phyloP scores from a whole-genome alignment of 2,888 invertebrate genomes.

The Dysmachus trigonus region DNA sequence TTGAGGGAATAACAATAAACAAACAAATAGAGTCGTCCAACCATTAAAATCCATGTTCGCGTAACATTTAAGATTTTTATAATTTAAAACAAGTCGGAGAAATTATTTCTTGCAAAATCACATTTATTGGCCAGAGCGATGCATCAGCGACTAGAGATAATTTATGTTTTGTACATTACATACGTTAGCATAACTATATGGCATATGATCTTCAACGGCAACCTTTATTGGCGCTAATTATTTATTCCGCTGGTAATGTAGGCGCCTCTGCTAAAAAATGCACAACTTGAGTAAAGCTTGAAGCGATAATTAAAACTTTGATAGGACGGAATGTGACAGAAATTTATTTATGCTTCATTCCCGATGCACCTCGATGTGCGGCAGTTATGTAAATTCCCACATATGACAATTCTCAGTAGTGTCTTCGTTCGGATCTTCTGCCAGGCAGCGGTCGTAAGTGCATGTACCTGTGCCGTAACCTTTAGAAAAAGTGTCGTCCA shows the following conservation, averaged over 20 bases:
- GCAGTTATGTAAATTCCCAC: background rate
- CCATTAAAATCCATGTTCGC: background rate
- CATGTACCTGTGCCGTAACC: background rate
- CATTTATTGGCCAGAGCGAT: background rate
- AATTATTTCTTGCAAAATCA: background rate
- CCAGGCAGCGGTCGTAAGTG: background rate
- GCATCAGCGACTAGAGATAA: background rate
- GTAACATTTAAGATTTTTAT: background rate
- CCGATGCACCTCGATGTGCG: background rate
- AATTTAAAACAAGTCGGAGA: background rate
- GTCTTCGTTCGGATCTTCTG: background rate
- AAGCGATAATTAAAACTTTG: background rate
- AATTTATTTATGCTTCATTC: background rate
- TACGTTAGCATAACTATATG: background rate
- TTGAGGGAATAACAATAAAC: too few species aligned
- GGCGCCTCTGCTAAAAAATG: background rate
- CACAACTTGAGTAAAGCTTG: background rate
- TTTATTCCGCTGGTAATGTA: background rate
- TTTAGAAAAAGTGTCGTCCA: background rate
- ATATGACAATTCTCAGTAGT: background rate
- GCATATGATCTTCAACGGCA: background rate
- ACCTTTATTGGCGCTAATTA: background rate
- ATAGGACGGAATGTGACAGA: background rate
- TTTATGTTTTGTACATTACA: background rate
- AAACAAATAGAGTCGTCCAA: background rate